phyloP scores from a whole-genome alignment of 1,140 invertebrate species.

The Lordiphosa clarofinis region DNA sequence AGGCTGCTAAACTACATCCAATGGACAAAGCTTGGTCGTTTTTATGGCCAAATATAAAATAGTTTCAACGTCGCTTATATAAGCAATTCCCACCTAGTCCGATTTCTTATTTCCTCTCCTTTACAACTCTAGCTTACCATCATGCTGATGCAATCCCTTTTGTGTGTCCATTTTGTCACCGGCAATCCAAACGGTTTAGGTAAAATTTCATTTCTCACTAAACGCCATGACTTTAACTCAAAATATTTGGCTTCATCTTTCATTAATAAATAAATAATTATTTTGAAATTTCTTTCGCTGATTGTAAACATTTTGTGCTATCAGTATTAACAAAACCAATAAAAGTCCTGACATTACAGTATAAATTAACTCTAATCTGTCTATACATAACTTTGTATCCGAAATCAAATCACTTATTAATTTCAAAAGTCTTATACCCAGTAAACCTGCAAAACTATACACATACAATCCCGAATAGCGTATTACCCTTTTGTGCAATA shows the following conservation, averaged over 20 bases:
- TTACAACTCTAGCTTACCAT: slow-evolving; percentile 25
- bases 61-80: no score
- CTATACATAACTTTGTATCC: slow-evolving; percentile 10
- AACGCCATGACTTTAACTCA: slow-evolving; percentile 33
- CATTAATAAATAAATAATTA: slow-evolving; percentile 24
- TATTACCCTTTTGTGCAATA: slow-evolving; percentile 20
- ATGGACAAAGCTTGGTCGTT: no score
- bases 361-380: slow-evolving; percentile 17
- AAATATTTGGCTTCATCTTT: slow-evolving; percentile 37
- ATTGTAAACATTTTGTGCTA: slow-evolving; percentile 23
- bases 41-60: no score
- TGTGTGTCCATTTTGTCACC: slow-evolving; percentile 2
- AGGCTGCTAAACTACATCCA: no score
- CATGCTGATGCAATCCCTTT: slow-evolving; percentile 38
- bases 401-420: slow-evolving; percentile 1
- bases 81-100: no score
- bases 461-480: slow-evolving; percentile 42
- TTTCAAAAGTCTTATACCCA: neutral
- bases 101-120: no score
- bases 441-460: slow-evolving; percentile 26
- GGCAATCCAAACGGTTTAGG: slow-evolving; percentile 48
- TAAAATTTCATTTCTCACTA: slow-evolving; percentile 36
- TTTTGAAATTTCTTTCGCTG: slow-evolving; percentile 29
- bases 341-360: slow-evolving; percentile 17
- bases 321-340: slow-evolving; percentile 19